phyloP scores from a whole-genome alignment of 2,113 vertebrate genomes.

The Syrrhaptes paradoxus region DNA sequence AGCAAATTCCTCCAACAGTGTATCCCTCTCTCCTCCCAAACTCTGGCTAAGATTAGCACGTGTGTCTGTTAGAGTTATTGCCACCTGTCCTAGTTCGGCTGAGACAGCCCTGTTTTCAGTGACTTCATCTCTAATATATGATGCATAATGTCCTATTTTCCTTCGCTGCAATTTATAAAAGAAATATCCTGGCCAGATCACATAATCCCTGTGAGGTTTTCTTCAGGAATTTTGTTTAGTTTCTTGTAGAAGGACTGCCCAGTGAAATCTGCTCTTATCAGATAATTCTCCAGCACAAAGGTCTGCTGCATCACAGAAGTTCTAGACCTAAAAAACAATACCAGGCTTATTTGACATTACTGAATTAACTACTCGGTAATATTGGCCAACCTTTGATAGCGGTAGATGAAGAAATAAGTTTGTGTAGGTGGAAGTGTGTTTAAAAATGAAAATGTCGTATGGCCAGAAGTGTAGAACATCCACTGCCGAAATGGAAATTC shows the following conservation, averaged over 20 bases:
- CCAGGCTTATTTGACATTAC: not conserved
- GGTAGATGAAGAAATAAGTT: not conserved
- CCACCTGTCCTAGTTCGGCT: constrained; percentile 65
- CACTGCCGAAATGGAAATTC: not conserved
- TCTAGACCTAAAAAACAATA: not conserved
- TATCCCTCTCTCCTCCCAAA: constrained; percentile 31
- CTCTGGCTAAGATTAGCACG: constrained; percentile 60
- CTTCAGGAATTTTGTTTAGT: not conserved
- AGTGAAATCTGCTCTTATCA: not conserved
- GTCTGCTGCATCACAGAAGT: not conserved
- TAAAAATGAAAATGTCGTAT: not conserved
- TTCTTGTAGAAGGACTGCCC: not conserved
- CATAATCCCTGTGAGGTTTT: not conserved
- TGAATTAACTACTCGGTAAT: not conserved
- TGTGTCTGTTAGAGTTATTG: constrained; percentile 39
- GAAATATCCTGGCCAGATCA: not conserved
- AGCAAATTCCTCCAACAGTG: constrained; percentile 50
- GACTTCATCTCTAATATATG: constrained; percentile 32
- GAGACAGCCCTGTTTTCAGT: constrained; percentile 48
- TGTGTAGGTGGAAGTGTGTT: not conserved
- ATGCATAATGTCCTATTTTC: constrained; percentile 58
- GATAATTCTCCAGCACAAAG: not conserved
- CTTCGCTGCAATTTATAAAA: not conserved
- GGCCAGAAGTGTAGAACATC: not conserved
- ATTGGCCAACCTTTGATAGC: not conserved